Evolutionary conservation across 2,797 vertebrate species (phyloP).

Genomic region (Tokudaia muenninki): DNA sequence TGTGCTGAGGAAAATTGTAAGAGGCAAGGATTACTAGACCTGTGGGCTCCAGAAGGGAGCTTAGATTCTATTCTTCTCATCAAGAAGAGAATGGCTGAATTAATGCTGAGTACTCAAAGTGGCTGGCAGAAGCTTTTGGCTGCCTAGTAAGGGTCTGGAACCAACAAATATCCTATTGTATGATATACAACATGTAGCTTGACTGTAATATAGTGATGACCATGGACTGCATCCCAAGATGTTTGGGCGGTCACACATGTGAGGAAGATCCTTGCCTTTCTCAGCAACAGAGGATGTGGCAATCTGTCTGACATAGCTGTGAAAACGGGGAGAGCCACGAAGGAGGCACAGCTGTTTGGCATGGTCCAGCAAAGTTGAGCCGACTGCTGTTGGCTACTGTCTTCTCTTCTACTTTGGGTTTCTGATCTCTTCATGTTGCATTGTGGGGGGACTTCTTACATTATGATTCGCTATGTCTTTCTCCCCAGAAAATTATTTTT

Average conservation of each 20-base stretch:
- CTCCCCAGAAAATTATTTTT: not conserved
- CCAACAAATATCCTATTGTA: not conserved
- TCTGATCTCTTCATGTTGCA: not conserved
- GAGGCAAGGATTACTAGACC: not conserved
- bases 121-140: not conserved
- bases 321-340: not conserved
- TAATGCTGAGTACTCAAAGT: not conserved
- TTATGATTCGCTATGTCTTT: not conserved
- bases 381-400: not conserved
- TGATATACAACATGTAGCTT: not conserved
- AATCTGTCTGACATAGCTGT: not conserved
- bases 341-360: not conserved
- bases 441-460: not conserved
- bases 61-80: not conserved
- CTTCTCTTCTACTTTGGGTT: not conserved
- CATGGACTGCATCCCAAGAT: not conserved
- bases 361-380: not conserved
- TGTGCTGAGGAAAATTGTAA: not conserved
- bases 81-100: not conserved
- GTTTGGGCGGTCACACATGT: not conserved
- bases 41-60: not conserved
- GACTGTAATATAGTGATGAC: not conserved
- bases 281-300: not conserved
- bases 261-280: not conserved
- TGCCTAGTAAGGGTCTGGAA: not conserved